A percentile compares a stretch with the other conserved stretches of the same genome.
Conservation (phyloP, 2,113 vertebrate genomes). For the Apteryx owenii region DNA sequence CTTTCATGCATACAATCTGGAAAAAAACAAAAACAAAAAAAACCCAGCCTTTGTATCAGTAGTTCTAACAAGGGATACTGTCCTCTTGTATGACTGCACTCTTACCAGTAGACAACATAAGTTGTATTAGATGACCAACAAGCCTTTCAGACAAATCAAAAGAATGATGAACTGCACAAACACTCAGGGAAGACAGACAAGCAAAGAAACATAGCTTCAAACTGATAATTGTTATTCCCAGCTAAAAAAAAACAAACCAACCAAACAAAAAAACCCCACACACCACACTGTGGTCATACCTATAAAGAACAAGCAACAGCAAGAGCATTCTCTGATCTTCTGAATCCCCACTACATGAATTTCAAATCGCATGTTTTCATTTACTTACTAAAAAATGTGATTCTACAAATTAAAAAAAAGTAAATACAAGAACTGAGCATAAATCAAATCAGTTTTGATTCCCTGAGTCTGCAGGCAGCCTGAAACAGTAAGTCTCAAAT, state of each 20-base stretch:
- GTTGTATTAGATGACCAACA: not conserved
- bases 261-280: not conserved
- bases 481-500: not conserved
- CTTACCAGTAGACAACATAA: not conserved
- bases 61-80: not conserved
- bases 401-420: not conserved
- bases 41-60: not conserved
- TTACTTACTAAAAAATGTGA: not conserved
- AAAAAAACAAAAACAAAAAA: not conserved
- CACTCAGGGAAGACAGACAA: not conserved
- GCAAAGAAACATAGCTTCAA: not conserved
- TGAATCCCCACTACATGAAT: not conserved
- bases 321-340: not conserved
- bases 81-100: not conserved
- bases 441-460: not conserved
- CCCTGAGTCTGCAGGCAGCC: not conserved
- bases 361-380: not conserved
- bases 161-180: not conserved
- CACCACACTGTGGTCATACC: too few species aligned
- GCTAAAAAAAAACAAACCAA: not conserved
- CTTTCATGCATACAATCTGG: not conserved
- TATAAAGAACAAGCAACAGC: not conserved
- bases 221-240: not conserved
- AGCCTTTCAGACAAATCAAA: not conserved
- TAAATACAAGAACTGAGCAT: not conserved